Evolutionary conservation across 2,113 vertebrate species (phyloP).

Genomic region (Thoracochromis brauschi): DNA sequence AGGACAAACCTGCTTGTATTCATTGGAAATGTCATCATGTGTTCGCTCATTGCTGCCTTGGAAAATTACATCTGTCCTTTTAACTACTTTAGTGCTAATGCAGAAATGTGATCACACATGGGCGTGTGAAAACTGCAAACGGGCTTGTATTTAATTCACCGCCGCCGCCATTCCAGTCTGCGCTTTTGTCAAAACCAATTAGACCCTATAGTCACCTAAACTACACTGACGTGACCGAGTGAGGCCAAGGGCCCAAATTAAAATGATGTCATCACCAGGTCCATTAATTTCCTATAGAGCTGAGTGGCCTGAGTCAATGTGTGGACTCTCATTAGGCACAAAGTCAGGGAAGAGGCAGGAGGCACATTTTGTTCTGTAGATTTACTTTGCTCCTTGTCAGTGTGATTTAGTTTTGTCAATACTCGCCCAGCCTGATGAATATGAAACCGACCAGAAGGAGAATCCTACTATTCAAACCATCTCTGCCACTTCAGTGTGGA

Average conservation of each 20-base stretch:
- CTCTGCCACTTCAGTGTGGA: not conserved
- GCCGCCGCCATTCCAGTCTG: not conserved
- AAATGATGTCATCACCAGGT: conserved; percentile 2
- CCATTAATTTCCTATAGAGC: not conserved
- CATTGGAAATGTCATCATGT: not conserved
- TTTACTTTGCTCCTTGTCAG: not conserved
- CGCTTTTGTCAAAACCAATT: not conserved
- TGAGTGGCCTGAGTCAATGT: not conserved
- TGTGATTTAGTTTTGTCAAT: not conserved
- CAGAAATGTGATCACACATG: not conserved
- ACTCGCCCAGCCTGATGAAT: not conserved
- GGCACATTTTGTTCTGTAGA: not conserved
- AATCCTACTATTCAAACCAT: not conserved
- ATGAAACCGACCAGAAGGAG: not conserved
- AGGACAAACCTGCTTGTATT: not conserved
- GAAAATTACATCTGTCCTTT: not conserved
- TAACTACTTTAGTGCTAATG: not conserved
- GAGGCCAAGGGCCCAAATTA: not conserved
- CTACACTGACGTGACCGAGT: not conserved
- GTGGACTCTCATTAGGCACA: not conserved
- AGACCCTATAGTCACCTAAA: not conserved
- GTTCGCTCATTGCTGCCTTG: not conserved
- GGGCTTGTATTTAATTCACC: not conserved
- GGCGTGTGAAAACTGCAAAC: not conserved
- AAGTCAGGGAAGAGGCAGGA: not conserved